phyloP scores from a whole-genome alignment of 2,113 vertebrate genomes.

The Pangasianodon hypophthalmus region DNA sequence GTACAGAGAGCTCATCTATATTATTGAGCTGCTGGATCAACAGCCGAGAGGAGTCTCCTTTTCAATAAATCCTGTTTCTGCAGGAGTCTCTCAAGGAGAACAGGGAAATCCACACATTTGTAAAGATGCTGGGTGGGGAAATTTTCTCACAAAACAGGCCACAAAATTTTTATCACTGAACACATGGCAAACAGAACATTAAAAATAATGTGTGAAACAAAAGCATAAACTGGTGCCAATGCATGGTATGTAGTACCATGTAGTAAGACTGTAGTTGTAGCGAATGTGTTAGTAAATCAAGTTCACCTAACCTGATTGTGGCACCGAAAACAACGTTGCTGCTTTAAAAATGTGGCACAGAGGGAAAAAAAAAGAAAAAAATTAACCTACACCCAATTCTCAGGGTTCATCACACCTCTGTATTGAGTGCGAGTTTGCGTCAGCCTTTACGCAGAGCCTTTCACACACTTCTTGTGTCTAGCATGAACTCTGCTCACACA shows the following conservation, averaged over 20 bases:
- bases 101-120: constrained; percentile 42
- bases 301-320: not conserved
- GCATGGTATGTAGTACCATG: not conserved
- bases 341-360: not conserved
- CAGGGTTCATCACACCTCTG: constrained; percentile 21
- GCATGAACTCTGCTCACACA: constrained; percentile 46
- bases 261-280: not conserved
- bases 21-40: constrained; percentile 45
- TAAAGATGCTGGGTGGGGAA: constrained; percentile 32
- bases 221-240: constrained; percentile 21
- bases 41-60: constrained; percentile 13
- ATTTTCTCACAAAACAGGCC: constrained; percentile 7
- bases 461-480: constrained; percentile 38
- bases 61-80: constrained; percentile 36
- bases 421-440: not conserved
- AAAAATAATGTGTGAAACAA: not conserved
- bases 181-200: not conserved
- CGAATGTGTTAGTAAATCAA: not conserved
- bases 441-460: constrained; percentile 21
- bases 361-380: not conserved
- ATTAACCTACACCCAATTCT: not conserved
- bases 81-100: constrained; percentile 12
- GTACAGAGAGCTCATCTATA: constrained; percentile 50
- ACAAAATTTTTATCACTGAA: constrained; percentile 19
- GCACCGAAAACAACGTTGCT: not conserved